Conservation (phyloP, 2,113 vertebrate genomes). For the Telmatochromis brichardi region DNA sequence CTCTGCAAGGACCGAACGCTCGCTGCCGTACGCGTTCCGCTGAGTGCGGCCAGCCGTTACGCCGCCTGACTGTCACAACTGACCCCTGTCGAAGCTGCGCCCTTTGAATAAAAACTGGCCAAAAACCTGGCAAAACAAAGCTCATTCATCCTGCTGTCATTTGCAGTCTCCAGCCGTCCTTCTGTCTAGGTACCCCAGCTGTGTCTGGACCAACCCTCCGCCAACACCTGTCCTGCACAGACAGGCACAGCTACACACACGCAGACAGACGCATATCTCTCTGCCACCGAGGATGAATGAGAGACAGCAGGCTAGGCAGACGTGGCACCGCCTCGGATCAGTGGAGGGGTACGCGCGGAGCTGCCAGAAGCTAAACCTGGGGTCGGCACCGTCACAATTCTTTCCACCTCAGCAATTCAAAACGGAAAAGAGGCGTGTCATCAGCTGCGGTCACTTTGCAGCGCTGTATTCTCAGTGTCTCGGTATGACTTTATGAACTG, state of each 20-base stretch:
- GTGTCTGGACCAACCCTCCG: constrained; percentile 36
- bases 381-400: constrained; percentile 40
- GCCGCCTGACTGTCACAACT: constrained; percentile 26
- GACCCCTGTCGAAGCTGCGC: constrained; percentile 23
- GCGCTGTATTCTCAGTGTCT: constrained; percentile 4
- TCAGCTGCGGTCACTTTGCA: constrained; percentile 37
- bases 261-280: background rate
- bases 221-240: constrained; percentile 50
- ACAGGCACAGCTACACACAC: background rate
- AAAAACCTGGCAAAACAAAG: constrained; percentile 31
- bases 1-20: constrained; percentile 7
- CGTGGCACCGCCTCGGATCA: constrained; percentile 40
- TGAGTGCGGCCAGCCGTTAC: constrained; percentile 32
- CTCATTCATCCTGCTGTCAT: constrained; percentile 57
- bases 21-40: background rate
- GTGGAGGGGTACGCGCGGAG: constrained; percentile 32
- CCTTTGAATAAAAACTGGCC: constrained; percentile 16
- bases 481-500: constrained; percentile 27
- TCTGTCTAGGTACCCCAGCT: constrained; percentile 40
- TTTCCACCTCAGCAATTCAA: constrained; percentile 51
- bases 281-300: constrained; percentile 40
- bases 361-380: constrained; percentile 46
- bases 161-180: constrained; percentile 9
- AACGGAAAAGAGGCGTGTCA: constrained; percentile 32
- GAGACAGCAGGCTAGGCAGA: constrained; percentile 41